These are phyloP conservation scores for Zaprionus obscuricornis DNA, from an alignment of 2,888 invertebrate species.

Conservation along the genomic window DNA sequence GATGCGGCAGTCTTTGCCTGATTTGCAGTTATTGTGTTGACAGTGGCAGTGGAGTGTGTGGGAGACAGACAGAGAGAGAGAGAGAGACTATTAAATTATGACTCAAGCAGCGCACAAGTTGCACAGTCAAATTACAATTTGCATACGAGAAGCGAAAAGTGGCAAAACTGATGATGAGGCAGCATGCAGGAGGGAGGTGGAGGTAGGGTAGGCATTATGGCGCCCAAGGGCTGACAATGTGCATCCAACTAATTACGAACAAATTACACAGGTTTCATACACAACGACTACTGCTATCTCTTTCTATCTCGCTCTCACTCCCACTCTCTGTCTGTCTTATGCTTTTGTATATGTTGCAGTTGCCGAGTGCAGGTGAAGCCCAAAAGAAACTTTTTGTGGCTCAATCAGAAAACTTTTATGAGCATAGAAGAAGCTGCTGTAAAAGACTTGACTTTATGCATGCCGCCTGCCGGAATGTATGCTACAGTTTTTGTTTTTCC, in stretches of 20 bases:
- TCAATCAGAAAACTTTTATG: constrained; percentile 68
- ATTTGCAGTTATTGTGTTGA: constrained; percentile 66
- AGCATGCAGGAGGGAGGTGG: background rate
- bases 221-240: constrained; percentile 58
- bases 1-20: constrained; percentile 64
- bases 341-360: no score
- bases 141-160: constrained; percentile 8
- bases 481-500: background rate
- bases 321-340: no score
- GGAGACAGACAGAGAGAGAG: no score
- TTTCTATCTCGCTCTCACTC: no score
- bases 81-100: constrained; percentile 50
- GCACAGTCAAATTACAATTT: constrained; percentile 18
- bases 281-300: constrained; percentile 15
- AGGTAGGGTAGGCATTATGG: constrained; percentile 3
- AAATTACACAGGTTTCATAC: constrained; percentile 66
- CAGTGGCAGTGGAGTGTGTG: no score
- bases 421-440: constrained; percentile 14
- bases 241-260: constrained; percentile 72
- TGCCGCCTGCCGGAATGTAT: constrained; percentile 19
- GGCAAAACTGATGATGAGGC: no score
- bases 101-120: constrained; percentile 17
- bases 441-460: no score
- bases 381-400: constrained; percentile 48
- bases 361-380: constrained; percentile 38